Evolutionary conservation across 2,113 vertebrate genomes (phyloP).

Genomic region (Synchiropus splendidus): DNA sequence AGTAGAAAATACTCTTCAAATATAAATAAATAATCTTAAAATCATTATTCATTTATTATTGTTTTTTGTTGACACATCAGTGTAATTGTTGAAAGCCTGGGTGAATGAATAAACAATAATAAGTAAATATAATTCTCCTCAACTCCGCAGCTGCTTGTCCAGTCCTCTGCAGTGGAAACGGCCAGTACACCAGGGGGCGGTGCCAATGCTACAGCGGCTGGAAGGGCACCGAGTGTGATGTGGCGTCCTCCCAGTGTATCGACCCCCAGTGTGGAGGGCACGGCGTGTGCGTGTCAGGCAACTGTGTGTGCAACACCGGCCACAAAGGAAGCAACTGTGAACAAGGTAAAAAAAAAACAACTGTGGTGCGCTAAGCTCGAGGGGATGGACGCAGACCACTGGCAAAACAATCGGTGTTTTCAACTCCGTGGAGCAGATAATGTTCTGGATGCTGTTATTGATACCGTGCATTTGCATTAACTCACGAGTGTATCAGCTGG

Average conservation of each 20-base stretch:
- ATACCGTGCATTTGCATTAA: conserved; percentile 56
- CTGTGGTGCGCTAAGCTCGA: conserved; percentile 5
- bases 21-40: too few relatives aligned
- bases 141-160: conserved; percentile 73
- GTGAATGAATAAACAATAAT: too few relatives aligned
- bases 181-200: conserved; percentile 93
- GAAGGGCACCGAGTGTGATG: conserved; percentile 94
- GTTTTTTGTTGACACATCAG: too few relatives aligned
- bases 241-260: conserved; percentile 82
- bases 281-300: conserved; percentile 87
- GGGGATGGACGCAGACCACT: conserved; percentile 25
- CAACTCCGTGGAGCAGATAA: conserved; percentile 55
- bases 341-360: conserved; percentile 71
- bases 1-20: too few relatives aligned
- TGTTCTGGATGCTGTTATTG: conserved; percentile 53
- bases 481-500: conserved; percentile 36
- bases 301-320: conserved; percentile 87
- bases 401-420: conserved; percentile 59
- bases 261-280: conserved; percentile 86
- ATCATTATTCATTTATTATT: too few relatives aligned
- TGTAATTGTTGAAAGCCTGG: too few relatives aligned
- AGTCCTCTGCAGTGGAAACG: conserved; percentile 89
- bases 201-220: conserved; percentile 96
- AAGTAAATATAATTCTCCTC: neutral
- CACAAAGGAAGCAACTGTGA: conserved; percentile 91